These are phyloP conservation scores for Neoseiulus cucumeris DNA, from an alignment of 1,140 invertebrate species.

Conservation along the genomic window DNA sequence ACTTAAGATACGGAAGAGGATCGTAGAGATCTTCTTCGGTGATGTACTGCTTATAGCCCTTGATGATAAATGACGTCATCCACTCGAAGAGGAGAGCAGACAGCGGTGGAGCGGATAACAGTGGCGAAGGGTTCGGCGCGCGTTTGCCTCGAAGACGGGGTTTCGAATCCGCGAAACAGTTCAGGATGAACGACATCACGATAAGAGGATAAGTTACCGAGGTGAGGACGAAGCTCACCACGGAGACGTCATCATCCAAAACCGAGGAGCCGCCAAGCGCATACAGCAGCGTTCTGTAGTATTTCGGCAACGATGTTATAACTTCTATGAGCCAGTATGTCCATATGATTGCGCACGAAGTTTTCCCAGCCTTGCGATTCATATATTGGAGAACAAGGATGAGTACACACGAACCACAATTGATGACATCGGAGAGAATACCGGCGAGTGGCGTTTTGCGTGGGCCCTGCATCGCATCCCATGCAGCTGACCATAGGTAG, in stretches of 20 bases:
- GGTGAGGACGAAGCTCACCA: background rate
- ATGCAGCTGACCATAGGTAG: background rate
- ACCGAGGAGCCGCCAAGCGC: background rate
- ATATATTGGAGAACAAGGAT: background rate
- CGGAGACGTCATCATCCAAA: background rate
- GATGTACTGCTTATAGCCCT: background rate
- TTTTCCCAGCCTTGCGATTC: background rate
- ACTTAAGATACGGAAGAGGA: background rate
- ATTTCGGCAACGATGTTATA: background rate
- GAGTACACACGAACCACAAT: background rate
- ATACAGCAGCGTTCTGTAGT: background rate
- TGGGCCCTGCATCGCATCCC: background rate
- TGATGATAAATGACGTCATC: background rate
- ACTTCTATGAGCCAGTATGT: background rate
- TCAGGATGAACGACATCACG: conserved; percentile 48
- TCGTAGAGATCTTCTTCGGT: background rate
- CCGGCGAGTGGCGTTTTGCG: background rate
- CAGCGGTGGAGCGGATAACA: background rate
- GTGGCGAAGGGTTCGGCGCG: background rate
- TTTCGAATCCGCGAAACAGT: conserved; percentile 50
- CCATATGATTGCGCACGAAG: background rate
- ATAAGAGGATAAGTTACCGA: conserved; percentile 33
- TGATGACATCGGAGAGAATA: background rate
- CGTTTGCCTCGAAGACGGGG: conserved; percentile 8
- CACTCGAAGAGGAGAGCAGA: background rate